phyloP scores from a whole-genome alignment of 2,113 vertebrate genomes.

The Anhinga rufa region DNA sequence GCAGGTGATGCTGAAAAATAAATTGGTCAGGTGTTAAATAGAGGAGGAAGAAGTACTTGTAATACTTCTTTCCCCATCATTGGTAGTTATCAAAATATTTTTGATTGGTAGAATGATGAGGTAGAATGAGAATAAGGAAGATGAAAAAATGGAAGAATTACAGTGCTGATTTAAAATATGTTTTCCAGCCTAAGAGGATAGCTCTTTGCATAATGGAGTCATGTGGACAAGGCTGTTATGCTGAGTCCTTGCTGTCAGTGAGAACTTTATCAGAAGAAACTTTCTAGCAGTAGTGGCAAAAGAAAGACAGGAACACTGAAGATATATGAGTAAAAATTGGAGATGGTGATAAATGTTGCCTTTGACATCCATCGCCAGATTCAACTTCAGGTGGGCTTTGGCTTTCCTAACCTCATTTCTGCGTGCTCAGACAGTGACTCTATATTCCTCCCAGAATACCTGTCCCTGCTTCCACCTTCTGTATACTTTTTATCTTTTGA shows the following conservation, averaged over 20 bases:
- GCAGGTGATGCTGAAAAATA: background rate
- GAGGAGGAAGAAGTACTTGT: background rate
- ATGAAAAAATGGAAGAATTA: background rate
- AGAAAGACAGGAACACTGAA: background rate
- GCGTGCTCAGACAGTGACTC: background rate
- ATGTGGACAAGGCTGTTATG: background rate
- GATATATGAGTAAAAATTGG: background rate
- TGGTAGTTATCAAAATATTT: background rate
- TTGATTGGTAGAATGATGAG: background rate
- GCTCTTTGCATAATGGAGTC: background rate
- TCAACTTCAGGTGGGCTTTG: background rate
- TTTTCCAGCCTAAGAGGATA: background rate
- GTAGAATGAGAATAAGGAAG: background rate
- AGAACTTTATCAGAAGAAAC: background rate
- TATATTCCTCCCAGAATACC: background rate
- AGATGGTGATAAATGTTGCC: background rate
- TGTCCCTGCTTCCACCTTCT: background rate
- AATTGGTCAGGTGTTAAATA: background rate
- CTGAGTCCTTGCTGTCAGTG: background rate
- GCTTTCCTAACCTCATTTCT: background rate
- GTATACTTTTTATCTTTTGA: background rate
- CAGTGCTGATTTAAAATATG: background rate
- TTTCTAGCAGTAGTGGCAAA: background rate
- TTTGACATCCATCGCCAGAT: background rate
- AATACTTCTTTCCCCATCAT: background rate